phyloP scores from a whole-genome alignment of 2,797 vertebrate genomes.

The Coendou prehensilis region DNA sequence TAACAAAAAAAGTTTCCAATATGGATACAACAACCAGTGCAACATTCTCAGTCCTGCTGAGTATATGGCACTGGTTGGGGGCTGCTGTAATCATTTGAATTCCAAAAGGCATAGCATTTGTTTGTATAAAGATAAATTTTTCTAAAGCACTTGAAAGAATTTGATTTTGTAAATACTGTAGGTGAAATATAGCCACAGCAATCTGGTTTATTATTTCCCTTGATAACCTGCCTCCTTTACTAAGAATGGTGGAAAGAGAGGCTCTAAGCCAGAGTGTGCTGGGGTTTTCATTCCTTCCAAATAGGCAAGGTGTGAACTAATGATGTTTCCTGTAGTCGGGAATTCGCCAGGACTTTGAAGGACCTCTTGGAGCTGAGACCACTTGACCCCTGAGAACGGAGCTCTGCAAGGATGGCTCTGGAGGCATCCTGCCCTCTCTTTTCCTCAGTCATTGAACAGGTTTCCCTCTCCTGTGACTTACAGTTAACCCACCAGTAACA shows the following conservation, averaged over 20 bases:
- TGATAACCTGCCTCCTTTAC: neutral
- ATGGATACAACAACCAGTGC: neutral
- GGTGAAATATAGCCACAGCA: neutral
- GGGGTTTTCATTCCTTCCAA: neutral
- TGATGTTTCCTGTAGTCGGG: neutral
- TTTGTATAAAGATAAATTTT: slow-evolving; percentile 49
- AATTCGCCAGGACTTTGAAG: slow-evolving; percentile 34
- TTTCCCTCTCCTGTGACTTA: slow-evolving; percentile 26
- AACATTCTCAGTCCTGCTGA: neutral
- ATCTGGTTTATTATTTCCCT: neutral
- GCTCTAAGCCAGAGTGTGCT: neutral
- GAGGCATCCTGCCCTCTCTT: neutral
- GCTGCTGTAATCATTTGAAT: slow-evolving; percentile 8
- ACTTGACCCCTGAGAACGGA: neutral
- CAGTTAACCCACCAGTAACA: slow-evolving; percentile 61
- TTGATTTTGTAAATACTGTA: neutral
- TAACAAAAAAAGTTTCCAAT: neutral
- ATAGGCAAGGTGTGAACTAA: neutral
- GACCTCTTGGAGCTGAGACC: neutral
- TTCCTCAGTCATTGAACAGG: neutral
- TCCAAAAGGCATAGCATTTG: neutral
- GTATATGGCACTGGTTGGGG: neutral
- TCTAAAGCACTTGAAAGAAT: slow-evolving; percentile 24
- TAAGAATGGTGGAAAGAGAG: neutral
- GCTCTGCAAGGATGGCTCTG: neutral